Evolutionary conservation across 92 coral and sea anemone species (phyloP).

Genomic region (Zoanthus solanderi): DNA sequence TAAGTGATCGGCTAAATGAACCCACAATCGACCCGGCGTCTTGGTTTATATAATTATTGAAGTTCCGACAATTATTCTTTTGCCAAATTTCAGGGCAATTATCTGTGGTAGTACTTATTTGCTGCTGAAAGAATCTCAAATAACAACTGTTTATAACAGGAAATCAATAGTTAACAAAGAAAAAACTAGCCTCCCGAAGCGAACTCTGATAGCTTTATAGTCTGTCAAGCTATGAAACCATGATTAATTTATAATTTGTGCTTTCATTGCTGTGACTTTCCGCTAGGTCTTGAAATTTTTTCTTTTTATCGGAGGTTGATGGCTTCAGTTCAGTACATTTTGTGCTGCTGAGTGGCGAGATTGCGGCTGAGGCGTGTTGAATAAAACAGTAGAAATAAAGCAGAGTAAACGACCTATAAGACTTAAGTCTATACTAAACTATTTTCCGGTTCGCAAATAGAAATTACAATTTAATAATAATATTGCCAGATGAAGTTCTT

Average conservation of each 20-base stretch:
- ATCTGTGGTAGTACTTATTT: not conserved
- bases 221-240: no score
- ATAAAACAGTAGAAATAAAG: no score
- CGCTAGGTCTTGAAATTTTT: not conserved
- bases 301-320: not conserved
- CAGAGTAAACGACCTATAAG: not conserved
- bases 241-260: not conserved
- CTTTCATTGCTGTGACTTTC: not conserved
- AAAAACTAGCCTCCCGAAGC: conserved; percentile 14
- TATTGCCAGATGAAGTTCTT: not conserved
- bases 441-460: not conserved
- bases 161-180: conserved; percentile 7
- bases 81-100: not conserved
- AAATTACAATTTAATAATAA: not conserved
- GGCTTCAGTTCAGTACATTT: not conserved
- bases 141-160: conserved; percentile 22
- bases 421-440: conserved; percentile 8
- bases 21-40: not conserved
- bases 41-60: conserved; percentile 8
- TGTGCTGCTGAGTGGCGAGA: not conserved
- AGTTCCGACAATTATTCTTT: not conserved
- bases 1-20: conserved; percentile 8
- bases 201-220: not conserved
- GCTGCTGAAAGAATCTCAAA: not conserved
- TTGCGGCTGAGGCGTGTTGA: not conserved